Base-by-base conservation (phyloP, 2,888 invertebrate genomes). In the Iphiclides podalirius region DNA sequence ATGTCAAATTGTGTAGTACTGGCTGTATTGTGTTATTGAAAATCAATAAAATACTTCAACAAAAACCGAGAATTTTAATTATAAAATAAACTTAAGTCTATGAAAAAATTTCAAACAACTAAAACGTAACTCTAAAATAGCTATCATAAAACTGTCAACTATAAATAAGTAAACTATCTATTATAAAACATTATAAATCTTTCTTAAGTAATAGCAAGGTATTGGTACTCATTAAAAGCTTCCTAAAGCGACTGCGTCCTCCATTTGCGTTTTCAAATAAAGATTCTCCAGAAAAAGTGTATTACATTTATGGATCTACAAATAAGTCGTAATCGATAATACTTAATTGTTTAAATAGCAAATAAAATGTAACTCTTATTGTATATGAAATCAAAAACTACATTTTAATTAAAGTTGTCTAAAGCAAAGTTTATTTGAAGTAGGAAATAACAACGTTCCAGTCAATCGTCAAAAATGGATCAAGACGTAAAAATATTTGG, bases 241-340 rank as follows among this genome's bases (percentile, higher is more conserved):
- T 28, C 33, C 33, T 1, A 34, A 36, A 33, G 49, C 26, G 4
- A 9, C 37, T 4, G 48, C 31, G 7, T 26, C 16, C 14, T 28
- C 75, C 2, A 84, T 59, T 38, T 71, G 60, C 1, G 72, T 64
- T 54, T 82, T 87, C 13, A 86, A 57, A 43, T 67, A 71, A 46
- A 85, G 61, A 51, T 87, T 87, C 59, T 87, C 85, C 51, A 85
- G 54, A 54, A 70, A 77, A 1, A 85, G 63, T 16, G 68, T 66
- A 54, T 86, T 87, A 60, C 79, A 83, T 66, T 78, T 81, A 47
- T 73, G 69, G 47, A 84, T 77, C 86, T 86, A 55, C 26, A 71
- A 69, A 26, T 36, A 15, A 43, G 13, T 40, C 8, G 6, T 23
- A 28, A 1, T n/a, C 20, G 14, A 7, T 2, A 12, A 13, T 3